Conservation (phyloP, 2,797 vertebrate species). For the Leptoclinus maculatus region DNA sequence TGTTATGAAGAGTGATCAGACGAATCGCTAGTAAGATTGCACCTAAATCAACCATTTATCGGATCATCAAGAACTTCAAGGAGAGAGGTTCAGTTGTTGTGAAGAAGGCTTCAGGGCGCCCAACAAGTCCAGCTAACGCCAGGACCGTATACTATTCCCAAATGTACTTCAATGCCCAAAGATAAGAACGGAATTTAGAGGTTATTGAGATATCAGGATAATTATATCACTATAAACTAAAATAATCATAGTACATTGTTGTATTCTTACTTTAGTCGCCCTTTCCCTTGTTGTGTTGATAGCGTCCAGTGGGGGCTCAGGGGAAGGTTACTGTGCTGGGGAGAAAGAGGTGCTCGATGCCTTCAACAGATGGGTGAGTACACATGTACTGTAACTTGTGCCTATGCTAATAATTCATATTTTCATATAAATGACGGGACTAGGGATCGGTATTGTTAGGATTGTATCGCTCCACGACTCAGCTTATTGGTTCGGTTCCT, state of each 20-base stretch:
- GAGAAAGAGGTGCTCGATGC: conserved; percentile 89
- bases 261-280: background rate
- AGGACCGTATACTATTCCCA: background rate
- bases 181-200: background rate
- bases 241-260: background rate
- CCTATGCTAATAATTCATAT: background rate
- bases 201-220: background rate
- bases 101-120: no score
- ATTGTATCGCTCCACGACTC: background rate
- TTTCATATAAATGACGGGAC: background rate
- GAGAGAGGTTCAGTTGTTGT: no score
- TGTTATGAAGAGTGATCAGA: no score
- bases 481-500: no score
- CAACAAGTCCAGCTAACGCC: no score
- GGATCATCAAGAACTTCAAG: no score
- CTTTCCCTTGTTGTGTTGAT: background rate
- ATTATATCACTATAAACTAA: background rate
- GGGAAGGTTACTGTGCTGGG: conserved; percentile 72
- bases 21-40: no score
- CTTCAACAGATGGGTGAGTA: conserved; percentile 95
- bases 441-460: no score
- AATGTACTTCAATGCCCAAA: background rate
- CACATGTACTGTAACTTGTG: background rate
- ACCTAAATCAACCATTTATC: no score
- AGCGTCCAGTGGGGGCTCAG: conserved; percentile 76